Evolutionary conservation across 2,888 invertebrate species (phyloP), one percentile per base, ranked within the genome.

Genomic region (Caenorhabditis sp.): DNA sequence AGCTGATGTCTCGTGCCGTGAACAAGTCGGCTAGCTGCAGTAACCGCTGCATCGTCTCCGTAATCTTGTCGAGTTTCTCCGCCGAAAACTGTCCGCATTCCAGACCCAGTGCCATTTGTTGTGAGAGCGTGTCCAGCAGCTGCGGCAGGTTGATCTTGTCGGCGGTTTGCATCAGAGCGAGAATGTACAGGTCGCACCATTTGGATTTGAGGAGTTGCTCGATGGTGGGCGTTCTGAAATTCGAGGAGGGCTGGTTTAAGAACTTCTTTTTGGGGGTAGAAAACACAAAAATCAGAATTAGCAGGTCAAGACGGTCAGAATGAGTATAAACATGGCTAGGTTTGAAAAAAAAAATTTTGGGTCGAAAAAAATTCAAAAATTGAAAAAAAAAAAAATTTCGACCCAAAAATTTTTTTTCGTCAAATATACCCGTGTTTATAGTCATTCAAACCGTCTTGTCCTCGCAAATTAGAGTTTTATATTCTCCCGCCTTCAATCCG

Each of bases 111-210:
- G 95, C 96, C 90, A 97, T 94, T 92, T 96, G 96, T 91, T 95
- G 95, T 75, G 95, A 94, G 92, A 96, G 95, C 84, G 96, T 95
- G 31, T 96, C 95, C 88, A 98, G 94, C 89, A 97, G 95, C 90
- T 82, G 72, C 1, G 35, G n/a, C 41, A 89, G 63, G 14, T 82
- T 72, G 97, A 94, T 80, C 31, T 95, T 95, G 76, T 95, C 94
- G 0, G 96, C 94, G 92, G 96, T 96, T 93, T 97, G 96, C 14
- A 96, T 95, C 85, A 98, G 94, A 0, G 97, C 97, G 41, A 98
- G 94, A 1, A 96, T 95, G 93, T 98, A 96, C 82, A 98, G 93
- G 92, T 97, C 96, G 80, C 96, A 95, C 98, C 98, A 98, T 90
- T 96, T 96, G 74, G 95, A 95, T 92, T 96, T 95, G 85, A 98